Conservation (phyloP, 2,113 vertebrate genomes). For the Lepus timidus region DNA sequence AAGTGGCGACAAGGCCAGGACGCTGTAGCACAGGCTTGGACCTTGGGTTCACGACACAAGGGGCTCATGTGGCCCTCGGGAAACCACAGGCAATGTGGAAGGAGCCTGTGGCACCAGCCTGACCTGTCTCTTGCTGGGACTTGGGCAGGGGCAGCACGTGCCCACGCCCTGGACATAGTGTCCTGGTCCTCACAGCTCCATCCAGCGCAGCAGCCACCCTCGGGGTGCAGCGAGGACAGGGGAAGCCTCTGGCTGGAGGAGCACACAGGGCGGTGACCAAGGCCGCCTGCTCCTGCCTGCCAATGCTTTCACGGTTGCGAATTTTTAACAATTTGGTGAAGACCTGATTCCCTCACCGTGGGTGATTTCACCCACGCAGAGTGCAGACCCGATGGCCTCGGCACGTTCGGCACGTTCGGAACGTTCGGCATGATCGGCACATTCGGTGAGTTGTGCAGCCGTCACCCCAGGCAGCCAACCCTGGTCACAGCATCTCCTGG, state of each 20-base stretch:
- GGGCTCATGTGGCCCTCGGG: background rate
- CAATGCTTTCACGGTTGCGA: too few species aligned
- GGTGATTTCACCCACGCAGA: background rate
- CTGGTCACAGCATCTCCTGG: too few species aligned
- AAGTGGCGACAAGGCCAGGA: background rate
- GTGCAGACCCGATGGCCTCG: background rate
- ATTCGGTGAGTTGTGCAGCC: background rate
- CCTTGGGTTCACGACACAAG: background rate
- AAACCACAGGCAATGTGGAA: background rate
- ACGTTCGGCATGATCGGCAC: too few species aligned
- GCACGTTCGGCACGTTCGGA: too few species aligned
- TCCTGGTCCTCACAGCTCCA: background rate
- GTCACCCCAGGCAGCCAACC: background rate
- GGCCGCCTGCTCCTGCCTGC: fast-evolving
- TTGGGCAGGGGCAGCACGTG: background rate
- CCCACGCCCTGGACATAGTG: background rate
- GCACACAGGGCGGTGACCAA: fast-evolving
- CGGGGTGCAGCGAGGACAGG: too few species aligned
- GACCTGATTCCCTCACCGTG: background rate
- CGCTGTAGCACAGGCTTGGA: background rate
- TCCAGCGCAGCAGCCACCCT: too few species aligned
- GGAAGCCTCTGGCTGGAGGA: background rate
- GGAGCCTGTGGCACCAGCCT: background rate
- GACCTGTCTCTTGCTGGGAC: background rate
- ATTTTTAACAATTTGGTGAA: background rate